Percentiles rank a stretch among this genome's conserved stretches.
Evolutionary conservation across 2,797 vertebrate genomes (phyloP).

Genomic region (Gastrophryne carolinensis): DNA sequence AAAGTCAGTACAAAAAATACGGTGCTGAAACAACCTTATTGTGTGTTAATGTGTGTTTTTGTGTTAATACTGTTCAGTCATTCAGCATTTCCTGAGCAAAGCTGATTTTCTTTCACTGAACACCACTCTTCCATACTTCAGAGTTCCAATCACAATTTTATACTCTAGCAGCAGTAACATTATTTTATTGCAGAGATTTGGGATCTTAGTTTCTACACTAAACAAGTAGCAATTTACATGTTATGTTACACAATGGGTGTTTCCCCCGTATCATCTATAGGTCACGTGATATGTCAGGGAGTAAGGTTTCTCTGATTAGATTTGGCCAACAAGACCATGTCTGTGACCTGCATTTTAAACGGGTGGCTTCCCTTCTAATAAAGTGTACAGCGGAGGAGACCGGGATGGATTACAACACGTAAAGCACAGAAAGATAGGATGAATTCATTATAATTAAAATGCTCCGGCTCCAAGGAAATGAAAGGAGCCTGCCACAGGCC

Average conservation of each 20-base stretch:
- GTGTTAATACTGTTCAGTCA: too few species aligned
- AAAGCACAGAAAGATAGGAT: slow-evolving; percentile 42
- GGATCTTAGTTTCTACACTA: too few species aligned
- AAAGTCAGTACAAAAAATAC: too few species aligned
- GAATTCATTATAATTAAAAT: slow-evolving; percentile 54
- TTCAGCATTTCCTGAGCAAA: too few species aligned
- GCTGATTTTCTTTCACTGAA: too few species aligned
- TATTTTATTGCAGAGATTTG: too few species aligned
- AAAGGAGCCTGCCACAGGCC: slow-evolving; percentile 57
- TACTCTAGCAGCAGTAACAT: too few species aligned
- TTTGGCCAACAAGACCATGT: background rate
- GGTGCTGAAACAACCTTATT: too few species aligned
- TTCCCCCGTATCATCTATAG: background rate
- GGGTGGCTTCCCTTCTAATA: slow-evolving; percentile 42
- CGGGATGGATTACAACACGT: slow-evolving; percentile 32
- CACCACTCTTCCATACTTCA: too few species aligned
- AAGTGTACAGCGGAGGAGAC: slow-evolving; percentile 5
- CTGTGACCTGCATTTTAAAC: slow-evolving; percentile 21
- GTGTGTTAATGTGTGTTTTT: too few species aligned
- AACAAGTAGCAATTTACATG: background rate
- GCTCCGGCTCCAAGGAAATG: slow-evolving; percentile 52
- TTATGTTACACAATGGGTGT: background rate
- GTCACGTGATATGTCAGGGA: background rate
- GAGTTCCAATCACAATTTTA: too few species aligned
- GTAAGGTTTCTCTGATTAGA: background rate